phyloP scores from a whole-genome alignment of 1,140 invertebrate species.

The Euwallacea similis region DNA sequence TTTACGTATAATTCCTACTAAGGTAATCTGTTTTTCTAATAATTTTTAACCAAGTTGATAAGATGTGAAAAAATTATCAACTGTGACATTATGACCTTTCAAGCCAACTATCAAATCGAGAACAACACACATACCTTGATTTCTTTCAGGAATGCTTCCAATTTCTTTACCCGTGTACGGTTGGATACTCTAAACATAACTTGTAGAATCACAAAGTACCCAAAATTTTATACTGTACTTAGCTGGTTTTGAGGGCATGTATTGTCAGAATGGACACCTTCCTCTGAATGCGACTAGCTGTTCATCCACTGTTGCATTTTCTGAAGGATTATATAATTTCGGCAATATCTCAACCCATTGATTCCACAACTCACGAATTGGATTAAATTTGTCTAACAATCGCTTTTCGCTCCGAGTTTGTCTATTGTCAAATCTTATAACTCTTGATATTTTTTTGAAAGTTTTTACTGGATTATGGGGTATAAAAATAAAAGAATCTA shows the following conservation, averaged over 20 bases:
- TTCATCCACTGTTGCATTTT: not conserved
- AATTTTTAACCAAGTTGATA: too few species aligned
- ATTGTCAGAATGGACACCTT: too few species aligned
- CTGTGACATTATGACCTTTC: too few species aligned
- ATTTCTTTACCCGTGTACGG: not conserved
- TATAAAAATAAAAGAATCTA: too few species aligned
- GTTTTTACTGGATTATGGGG: too few species aligned
- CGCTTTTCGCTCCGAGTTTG: not conserved
- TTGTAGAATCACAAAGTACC: not conserved
- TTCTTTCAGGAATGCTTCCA: not conserved
- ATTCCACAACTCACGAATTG: not conserved
- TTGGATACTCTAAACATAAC: not conserved
- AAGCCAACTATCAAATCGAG: too few species aligned
- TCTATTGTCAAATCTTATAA: too few species aligned
- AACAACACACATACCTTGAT: not conserved
- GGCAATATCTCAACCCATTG: not conserved
- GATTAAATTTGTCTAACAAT: not conserved
- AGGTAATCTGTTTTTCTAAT: too few species aligned
- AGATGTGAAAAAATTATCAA: too few species aligned
- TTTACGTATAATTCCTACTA: too few species aligned
- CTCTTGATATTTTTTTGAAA: too few species aligned
- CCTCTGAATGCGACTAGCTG: not conserved
- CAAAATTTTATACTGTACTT: not conserved
- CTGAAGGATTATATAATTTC: slow-evolving; percentile 1
- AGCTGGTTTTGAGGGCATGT: not conserved